A percentile compares a stretch with the other conserved stretches of the same genome.
These are phyloP conservation scores for Cossypha caffra DNA, from an alignment of 2,797 vertebrate species.

Conservation along the genomic window DNA sequence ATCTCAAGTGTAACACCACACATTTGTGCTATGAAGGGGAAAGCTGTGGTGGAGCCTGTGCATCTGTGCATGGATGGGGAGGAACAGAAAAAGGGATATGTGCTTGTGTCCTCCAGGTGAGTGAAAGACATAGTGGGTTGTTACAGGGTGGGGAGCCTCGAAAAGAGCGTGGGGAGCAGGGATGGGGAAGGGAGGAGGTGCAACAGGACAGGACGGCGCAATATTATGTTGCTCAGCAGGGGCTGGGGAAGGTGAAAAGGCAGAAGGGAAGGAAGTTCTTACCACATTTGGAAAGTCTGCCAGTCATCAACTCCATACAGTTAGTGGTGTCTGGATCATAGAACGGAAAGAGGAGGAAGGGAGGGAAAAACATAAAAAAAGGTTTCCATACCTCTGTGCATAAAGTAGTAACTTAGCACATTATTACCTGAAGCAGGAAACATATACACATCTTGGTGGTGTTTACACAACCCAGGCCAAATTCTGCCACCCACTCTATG, in stretches of 20 bases:
- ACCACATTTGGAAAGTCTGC: slow-evolving; percentile 93
- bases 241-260: slow-evolving; percentile 71
- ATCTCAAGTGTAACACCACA: slow-evolving; percentile 43
- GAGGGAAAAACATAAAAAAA: slow-evolving; percentile 73
- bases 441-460: slow-evolving; percentile 34
- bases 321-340: slow-evolving; percentile 89
- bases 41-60: slow-evolving; percentile 43
- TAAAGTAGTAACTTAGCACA: slow-evolving; percentile 68
- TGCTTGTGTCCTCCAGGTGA: not conserved
- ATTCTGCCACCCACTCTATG: slow-evolving; percentile 36
- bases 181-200: slow-evolving; percentile 2
- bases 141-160: not conserved
- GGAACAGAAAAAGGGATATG: not conserved
- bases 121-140: slow-evolving; percentile 27
- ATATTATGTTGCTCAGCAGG: slow-evolving; percentile 55
- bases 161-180: slow-evolving; percentile 30
- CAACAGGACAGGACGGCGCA: slow-evolving; percentile 5
- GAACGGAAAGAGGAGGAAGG: slow-evolving; percentile 79
- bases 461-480: slow-evolving; percentile 36
- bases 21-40: slow-evolving; percentile 25
- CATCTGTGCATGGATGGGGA: slow-evolving; percentile 22
- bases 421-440: slow-evolving; percentile 71
- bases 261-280: slow-evolving; percentile 82
- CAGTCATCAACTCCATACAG: slow-evolving; percentile 87
- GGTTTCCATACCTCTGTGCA: slow-evolving; percentile 71